Conservation (phyloP, 2,888 invertebrate species). For the Dendrolimus pini region DNA sequence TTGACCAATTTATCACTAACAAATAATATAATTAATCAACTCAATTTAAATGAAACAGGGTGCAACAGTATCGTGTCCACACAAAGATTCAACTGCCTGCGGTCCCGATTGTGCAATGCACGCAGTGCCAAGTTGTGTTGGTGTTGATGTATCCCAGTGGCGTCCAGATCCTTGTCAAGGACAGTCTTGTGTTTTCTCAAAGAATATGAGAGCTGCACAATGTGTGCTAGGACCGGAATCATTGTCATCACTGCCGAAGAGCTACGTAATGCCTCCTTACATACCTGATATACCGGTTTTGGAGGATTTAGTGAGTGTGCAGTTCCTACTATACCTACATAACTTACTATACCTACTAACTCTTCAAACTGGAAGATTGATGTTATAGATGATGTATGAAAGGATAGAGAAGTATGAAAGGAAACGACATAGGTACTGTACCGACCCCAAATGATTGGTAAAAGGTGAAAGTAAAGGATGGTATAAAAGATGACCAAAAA, state of each 20-base stretch:
- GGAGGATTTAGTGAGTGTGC: slow-evolving; percentile 22
- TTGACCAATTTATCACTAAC: too few relatives aligned
- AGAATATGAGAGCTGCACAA: slow-evolving; percentile 55
- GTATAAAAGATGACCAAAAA: too few relatives aligned
- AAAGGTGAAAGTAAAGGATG: too few relatives aligned
- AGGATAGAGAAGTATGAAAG: too few relatives aligned
- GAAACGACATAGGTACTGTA: too few relatives aligned
- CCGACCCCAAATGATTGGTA: too few relatives aligned
- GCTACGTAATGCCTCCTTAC: slow-evolving; percentile 10
- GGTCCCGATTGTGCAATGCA: slow-evolving; percentile 39
- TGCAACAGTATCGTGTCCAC: slow-evolving; percentile 28
- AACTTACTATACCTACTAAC: too few relatives aligned
- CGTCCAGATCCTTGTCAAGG: slow-evolving; percentile 37
- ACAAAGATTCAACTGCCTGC: slow-evolving; percentile 27
- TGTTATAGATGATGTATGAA: too few relatives aligned
- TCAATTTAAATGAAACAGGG: slow-evolving; percentile 16
- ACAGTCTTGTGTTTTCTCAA: slow-evolving; percentile 31
- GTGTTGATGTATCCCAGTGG: slow-evolving; percentile 25
- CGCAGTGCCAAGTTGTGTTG: slow-evolving; percentile 19
- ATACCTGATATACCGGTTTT: slow-evolving; percentile 13
- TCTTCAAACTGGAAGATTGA: too few relatives aligned
- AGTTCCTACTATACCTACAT: too few relatives aligned
- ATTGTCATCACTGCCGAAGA: slow-evolving; percentile 15
- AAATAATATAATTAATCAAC: too few relatives aligned
- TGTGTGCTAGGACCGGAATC: slow-evolving; percentile 45